Evolutionary conservation across 2,888 invertebrate genomes (phyloP).

Genomic region (Apotomis capreana): DNA sequence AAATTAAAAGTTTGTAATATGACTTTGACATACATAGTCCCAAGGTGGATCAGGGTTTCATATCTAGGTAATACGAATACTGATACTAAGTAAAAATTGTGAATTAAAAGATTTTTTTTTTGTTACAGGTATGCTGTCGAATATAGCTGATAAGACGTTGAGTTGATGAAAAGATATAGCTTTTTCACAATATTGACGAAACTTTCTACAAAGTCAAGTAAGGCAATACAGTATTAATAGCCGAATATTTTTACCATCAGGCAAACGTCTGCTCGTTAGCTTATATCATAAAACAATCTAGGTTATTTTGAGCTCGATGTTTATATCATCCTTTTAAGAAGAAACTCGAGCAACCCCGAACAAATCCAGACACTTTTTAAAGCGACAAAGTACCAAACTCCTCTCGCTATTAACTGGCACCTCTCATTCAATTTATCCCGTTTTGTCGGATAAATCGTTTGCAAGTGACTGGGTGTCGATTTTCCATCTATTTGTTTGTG

Average conservation of each 20-base stretch:
- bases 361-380: constrained; percentile 1
- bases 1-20: too few species aligned
- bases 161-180: too few species aligned
- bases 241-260: too few species aligned
- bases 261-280: too few species aligned
- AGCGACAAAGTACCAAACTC: constrained; percentile 9
- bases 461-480: constrained; percentile 15
- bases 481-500: constrained; percentile 26
- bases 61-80: too few species aligned
- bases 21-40: too few species aligned
- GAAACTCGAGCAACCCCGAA: not conserved
- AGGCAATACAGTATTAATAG: too few species aligned
- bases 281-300: not conserved
- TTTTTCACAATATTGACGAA: too few species aligned
- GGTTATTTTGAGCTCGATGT: not conserved
- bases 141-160: not conserved
- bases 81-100: not conserved
- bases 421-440: constrained; percentile 23
- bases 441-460: constrained; percentile 28
- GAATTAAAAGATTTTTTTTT: constrained; percentile 6
- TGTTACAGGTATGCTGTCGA: constrained; percentile 27
- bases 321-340: not conserved
- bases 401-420: constrained; percentile 21
- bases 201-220: too few species aligned
- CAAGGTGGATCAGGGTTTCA: too few species aligned